Evolutionary conservation across 2,113 vertebrate genomes (phyloP).

Genomic region (Myotis brandtii): DNA sequence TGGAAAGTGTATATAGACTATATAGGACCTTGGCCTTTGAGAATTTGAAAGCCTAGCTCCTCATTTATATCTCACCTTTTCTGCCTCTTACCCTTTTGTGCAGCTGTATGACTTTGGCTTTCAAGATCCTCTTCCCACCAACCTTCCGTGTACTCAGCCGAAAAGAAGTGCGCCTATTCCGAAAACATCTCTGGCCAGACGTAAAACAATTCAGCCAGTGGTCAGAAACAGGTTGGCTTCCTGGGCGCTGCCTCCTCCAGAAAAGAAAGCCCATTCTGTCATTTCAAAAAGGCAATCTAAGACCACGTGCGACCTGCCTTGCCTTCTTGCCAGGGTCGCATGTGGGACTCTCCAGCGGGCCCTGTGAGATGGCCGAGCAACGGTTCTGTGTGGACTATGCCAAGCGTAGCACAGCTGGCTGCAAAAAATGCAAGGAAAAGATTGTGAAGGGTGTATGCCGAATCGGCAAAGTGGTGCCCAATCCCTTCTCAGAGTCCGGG

Average conservation of each 20-base stretch:
- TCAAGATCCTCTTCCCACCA: conserved; percentile 60
- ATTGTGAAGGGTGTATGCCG: conserved; percentile 95
- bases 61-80: not conserved
- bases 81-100: not conserved
- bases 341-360: conserved; percentile 40
- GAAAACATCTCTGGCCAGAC: fast-evolving
- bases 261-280: not conserved
- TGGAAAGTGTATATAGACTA: not conserved
- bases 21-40: not conserved
- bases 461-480: conserved; percentile 97
- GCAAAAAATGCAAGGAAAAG: conserved; percentile 99
- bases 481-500: conserved; percentile 97
- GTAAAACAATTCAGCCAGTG: not conserved
- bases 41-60: not conserved
- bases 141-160: conserved; percentile 51
- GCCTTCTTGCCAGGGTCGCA: not conserved
- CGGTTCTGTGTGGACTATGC: conserved; percentile 97
- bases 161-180: not conserved
- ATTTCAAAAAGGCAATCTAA: not conserved
- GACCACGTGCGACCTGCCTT: not conserved
- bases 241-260: not conserved
- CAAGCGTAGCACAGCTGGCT: conserved; percentile 96
- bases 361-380: conserved; percentile 93
- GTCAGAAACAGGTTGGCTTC: not conserved
- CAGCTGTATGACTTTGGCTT: conserved; percentile 81